These are phyloP conservation scores for Argyrosomus japonicus DNA, from an alignment of 2,113 vertebrate genomes.

Conservation along the genomic window DNA sequence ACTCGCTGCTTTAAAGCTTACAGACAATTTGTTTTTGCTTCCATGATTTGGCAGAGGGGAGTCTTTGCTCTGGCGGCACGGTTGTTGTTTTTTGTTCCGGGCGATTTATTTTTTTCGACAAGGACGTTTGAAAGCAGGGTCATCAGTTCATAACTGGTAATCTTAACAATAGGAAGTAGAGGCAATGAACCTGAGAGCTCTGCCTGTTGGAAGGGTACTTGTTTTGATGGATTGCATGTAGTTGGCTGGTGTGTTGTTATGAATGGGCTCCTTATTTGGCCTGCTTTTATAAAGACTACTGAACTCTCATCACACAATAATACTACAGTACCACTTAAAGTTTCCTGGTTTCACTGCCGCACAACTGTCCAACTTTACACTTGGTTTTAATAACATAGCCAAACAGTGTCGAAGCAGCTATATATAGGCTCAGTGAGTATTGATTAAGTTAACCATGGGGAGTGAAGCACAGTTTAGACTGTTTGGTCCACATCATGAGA, in stretches of 20 bases:
- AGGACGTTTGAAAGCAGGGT: constrained; percentile 36
- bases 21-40: constrained; percentile 38
- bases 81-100: constrained; percentile 46
- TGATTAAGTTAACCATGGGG: constrained; percentile 18
- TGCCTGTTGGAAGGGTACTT: constrained; percentile 21
- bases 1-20: constrained; percentile 31
- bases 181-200: constrained; percentile 58
- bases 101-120: constrained; percentile 44
- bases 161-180: constrained; percentile 51
- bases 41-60: constrained; percentile 28
- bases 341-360: neutral
- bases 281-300: neutral
- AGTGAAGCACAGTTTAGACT: neutral
- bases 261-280: constrained; percentile 38
- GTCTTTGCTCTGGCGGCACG: constrained; percentile 39
- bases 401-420: constrained; percentile 2
- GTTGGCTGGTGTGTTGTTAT: constrained; percentile 27
- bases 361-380: neutral
- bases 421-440: neutral
- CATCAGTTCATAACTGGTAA: constrained; percentile 37
- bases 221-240: constrained; percentile 34
- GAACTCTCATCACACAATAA: neutral
- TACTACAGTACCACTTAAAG: neutral
- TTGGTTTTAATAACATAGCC: neutral
- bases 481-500: constrained; percentile 9